Conservation (phyloP, 2,888 invertebrate genomes). For the Sepioteuthis lessoniana region DNA sequence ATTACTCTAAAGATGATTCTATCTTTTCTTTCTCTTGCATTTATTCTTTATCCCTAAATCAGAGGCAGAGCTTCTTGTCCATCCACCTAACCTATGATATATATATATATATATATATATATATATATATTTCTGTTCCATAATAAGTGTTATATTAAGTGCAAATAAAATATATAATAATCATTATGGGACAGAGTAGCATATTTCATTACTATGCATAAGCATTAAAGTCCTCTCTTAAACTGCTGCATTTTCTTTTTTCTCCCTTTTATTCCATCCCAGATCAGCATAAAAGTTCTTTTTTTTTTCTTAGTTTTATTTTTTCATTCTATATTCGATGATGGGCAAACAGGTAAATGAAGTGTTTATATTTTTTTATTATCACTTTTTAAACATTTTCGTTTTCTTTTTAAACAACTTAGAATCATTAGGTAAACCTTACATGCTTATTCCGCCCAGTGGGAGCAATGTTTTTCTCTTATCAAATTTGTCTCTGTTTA, state of each 20-base stretch:
- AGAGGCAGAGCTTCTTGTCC: neutral
- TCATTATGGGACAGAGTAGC: too few species aligned
- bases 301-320: neutral
- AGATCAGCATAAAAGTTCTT: neutral
- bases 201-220: too few species aligned
- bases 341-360: neutral
- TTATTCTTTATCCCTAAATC: neutral
- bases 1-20: neutral
- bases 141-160: too few species aligned
- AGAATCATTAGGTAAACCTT: neutral
- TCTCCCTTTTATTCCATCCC: neutral
- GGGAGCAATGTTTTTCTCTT: neutral
- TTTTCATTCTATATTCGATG: neutral
- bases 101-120: neutral
- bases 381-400: neutral
- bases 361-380: constrained; percentile 1
- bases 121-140: neutral
- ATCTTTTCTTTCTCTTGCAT: neutral
- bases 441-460: constrained; percentile 33
- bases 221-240: neutral
- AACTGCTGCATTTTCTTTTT: neutral
- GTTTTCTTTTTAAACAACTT: neutral
- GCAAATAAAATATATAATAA: too few species aligned
- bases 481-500: neutral
- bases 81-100: neutral